These are phyloP conservation scores for Tamias sibiricus DNA, from an alignment of 2,113 vertebrate genomes.

Conservation along the genomic window DNA sequence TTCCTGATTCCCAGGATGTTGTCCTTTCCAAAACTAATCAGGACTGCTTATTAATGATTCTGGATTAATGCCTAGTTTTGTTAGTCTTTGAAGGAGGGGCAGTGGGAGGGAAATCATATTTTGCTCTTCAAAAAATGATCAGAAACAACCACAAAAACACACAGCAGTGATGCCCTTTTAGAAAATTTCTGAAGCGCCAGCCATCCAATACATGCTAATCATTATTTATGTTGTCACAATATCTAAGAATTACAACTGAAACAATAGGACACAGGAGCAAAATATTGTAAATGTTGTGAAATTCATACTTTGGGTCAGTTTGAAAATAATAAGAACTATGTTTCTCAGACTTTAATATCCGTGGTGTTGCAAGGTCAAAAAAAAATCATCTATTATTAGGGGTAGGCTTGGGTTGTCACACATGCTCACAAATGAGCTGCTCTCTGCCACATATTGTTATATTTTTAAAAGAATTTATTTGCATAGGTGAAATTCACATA, in stretches of 20 bases:
- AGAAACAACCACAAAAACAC: constrained; percentile 52
- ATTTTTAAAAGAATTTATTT: neutral
- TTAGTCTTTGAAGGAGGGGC: neutral
- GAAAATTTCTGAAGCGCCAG: constrained; percentile 32
- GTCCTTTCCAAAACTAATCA: constrained; percentile 3
- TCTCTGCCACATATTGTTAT: neutral
- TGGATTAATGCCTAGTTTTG: neutral
- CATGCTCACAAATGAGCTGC: neutral
- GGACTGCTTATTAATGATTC: neutral
- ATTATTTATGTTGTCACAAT: constrained; percentile 60
- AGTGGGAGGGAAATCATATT: neutral
- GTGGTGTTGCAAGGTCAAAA: neutral
- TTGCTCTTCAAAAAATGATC: constrained; percentile 11
- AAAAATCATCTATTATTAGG: neutral
- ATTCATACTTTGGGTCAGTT: constrained; percentile 23
- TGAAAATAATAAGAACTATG: constrained; percentile 19
- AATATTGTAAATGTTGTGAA: constrained; percentile 46
- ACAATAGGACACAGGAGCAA: constrained; percentile 17
- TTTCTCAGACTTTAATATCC: neutral
- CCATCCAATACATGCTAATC: constrained; percentile 42
- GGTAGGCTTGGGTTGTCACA: neutral
- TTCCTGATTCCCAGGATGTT: neutral
- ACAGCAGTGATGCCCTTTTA: neutral
- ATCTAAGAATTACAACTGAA: constrained; percentile 56
- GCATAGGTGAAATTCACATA: neutral